phyloP scores from a whole-genome alignment of 2,797 vertebrate genomes.

The Spinus pinus region DNA sequence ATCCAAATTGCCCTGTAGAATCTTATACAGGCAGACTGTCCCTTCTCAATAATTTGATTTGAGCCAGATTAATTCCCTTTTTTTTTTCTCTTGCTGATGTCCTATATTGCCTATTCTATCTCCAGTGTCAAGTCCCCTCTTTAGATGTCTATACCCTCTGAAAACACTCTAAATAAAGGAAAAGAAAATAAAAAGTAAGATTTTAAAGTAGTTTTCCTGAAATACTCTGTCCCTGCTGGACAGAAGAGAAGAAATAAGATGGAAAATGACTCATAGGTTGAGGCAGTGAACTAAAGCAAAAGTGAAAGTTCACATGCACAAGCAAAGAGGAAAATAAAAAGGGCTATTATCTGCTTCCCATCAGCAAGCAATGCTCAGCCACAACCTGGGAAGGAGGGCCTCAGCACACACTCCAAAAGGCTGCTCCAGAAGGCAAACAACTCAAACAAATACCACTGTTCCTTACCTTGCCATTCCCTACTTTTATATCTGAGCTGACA shows the following conservation, averaged over 20 bases:
- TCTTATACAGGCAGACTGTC: neutral
- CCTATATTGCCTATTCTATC: conserved; percentile 2
- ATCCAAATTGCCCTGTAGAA: neutral
- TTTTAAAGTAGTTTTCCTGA: conserved; percentile 28
- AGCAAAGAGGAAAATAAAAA: neutral
- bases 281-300: neutral
- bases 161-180: neutral
- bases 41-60: neutral
- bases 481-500: neutral
- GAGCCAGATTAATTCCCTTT: conserved; percentile 20
- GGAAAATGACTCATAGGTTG: neutral
- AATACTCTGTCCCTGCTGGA: neutral
- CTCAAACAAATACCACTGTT: neutral
- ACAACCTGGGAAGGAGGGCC: neutral
- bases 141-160: conserved; percentile 3
- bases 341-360: no score
- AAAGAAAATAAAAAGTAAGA: neutral
- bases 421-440: neutral
- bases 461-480: neutral
- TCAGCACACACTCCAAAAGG: neutral
- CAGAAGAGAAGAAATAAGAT: neutral
- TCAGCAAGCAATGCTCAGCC: neutral
- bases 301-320: neutral
- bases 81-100: conserved; percentile 27
- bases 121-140: neutral